Evolutionary conservation across 2,113 vertebrate species (phyloP).

Genomic region (Anarrhichthys ocellatus): DNA sequence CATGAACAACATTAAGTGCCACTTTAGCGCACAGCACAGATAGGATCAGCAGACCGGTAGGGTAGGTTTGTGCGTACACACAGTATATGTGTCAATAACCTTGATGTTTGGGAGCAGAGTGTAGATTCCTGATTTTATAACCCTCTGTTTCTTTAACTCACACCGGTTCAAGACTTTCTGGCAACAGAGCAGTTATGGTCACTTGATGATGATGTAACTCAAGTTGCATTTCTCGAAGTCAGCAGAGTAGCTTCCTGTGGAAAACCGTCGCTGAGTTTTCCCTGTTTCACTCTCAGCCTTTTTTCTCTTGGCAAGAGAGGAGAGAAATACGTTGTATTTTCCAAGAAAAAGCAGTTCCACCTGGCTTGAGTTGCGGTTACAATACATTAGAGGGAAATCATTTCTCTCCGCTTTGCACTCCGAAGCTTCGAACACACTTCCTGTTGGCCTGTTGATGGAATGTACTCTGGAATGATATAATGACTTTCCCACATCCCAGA

Average conservation of each 20-base stretch:
- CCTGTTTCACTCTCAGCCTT: constrained; percentile 4
- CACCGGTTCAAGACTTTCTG: constrained; percentile 28
- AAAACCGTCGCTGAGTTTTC: constrained; percentile 29
- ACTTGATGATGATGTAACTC: constrained; percentile 61
- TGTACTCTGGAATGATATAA: constrained; percentile 66
- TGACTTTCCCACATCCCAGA: constrained; percentile 55
- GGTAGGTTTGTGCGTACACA: background rate
- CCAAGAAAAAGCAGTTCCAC: constrained; percentile 40
- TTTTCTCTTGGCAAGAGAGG: constrained; percentile 12
- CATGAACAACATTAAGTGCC: constrained; percentile 3
- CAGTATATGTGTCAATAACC: background rate
- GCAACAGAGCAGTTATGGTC: constrained; percentile 8
- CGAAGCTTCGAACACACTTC: constrained; percentile 58
- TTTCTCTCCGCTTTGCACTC: constrained; percentile 54
- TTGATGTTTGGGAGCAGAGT: background rate
- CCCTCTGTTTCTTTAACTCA: background rate
- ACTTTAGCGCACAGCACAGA: constrained; percentile 18
- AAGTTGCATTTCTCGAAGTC: constrained; percentile 57
- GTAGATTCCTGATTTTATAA: background rate
- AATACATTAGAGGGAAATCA: constrained; percentile 51
- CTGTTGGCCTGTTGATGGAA: constrained; percentile 58
- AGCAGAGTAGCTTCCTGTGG: constrained; percentile 58
- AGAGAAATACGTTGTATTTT: constrained; percentile 41
- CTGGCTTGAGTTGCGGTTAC: constrained; percentile 41
- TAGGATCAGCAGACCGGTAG: constrained; percentile 1